Evolutionary conservation across 2,888 invertebrate genomes (phyloP).

Genomic region (Cryptocephalus moraei): DNA sequence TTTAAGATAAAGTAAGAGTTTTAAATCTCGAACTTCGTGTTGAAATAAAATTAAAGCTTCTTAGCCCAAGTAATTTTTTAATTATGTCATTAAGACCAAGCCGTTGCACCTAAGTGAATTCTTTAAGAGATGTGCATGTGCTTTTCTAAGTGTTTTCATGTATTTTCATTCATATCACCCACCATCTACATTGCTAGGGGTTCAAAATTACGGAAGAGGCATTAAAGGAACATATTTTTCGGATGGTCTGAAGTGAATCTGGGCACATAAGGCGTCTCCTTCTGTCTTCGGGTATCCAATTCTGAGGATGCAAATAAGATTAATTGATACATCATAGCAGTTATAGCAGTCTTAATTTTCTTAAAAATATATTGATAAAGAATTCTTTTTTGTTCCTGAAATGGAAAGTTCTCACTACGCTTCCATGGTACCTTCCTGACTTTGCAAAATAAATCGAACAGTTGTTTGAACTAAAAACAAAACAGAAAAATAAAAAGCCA

Average conservation of each 20-base stretch:
- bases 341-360: slow-evolving; percentile 8
- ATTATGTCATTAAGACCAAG: no score
- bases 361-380: slow-evolving; percentile 5
- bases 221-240: slow-evolving; percentile 49
- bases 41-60: no score
- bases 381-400: slow-evolving; percentile 1
- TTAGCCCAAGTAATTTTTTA: no score
- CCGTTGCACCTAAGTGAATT: no score
- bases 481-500: slow-evolving; percentile 8
- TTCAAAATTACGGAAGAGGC: slow-evolving; percentile 23
- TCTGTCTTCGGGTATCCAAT: slow-evolving; percentile 50
- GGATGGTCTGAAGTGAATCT: slow-evolving; percentile 53
- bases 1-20: no score
- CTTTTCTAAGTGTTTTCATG: no score
- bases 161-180: no score
- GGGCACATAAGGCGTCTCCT: slow-evolving; percentile 47
- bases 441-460: slow-evolving; percentile 4
- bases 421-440: slow-evolving; percentile 8
- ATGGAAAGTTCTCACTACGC: not conserved
- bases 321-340: slow-evolving; percentile 4
- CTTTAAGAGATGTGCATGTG: no score
- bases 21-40: no score
- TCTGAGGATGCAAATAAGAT: slow-evolving; percentile 28
- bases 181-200: no score
- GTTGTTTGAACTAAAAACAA: not conserved